phyloP scores from a whole-genome alignment of 2,113 vertebrate genomes.

The Patagioenas fasciata region DNA sequence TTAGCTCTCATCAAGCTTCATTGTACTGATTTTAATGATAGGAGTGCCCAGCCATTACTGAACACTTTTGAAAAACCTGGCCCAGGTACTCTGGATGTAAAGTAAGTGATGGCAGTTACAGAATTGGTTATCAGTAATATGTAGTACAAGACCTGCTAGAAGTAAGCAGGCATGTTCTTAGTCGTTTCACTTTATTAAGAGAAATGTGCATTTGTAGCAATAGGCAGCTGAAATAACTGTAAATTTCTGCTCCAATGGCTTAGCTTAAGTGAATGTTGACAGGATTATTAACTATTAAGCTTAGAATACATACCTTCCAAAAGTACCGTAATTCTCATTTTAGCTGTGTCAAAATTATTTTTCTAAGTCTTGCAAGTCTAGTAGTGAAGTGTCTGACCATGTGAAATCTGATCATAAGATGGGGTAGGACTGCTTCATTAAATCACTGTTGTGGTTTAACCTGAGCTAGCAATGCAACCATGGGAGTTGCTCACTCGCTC shows the following conservation, averaged over 20 bases:
- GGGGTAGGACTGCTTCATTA: neutral
- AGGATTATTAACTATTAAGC: constrained; percentile 26
- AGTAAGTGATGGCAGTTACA: neutral
- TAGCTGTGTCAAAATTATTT: neutral
- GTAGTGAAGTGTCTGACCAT: neutral
- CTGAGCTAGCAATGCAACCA: no score
- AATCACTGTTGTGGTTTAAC: neutral
- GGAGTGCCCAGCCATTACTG: neutral
- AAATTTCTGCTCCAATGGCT: neutral
- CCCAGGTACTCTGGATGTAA: neutral
- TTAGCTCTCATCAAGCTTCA: neutral
- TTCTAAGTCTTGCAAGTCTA: neutral
- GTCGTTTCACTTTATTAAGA: neutral
- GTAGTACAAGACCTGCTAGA: neutral
- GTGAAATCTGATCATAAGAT: neutral
- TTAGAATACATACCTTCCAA: neutral
- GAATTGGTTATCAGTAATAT: neutral
- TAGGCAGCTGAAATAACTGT: neutral
- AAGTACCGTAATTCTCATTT: neutral
- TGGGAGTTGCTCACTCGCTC: no score
- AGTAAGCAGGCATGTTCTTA: neutral
- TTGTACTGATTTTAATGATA: neutral
- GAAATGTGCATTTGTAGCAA: neutral
- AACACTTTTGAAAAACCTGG: neutral
- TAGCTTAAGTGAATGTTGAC: constrained; percentile 10